A percentile compares a stretch with the other conserved stretches of the same genome.
These are phyloP conservation scores for Tetheella fluctuosa DNA, from an alignment of 2,888 invertebrate genomes.

Conservation along the genomic window DNA sequence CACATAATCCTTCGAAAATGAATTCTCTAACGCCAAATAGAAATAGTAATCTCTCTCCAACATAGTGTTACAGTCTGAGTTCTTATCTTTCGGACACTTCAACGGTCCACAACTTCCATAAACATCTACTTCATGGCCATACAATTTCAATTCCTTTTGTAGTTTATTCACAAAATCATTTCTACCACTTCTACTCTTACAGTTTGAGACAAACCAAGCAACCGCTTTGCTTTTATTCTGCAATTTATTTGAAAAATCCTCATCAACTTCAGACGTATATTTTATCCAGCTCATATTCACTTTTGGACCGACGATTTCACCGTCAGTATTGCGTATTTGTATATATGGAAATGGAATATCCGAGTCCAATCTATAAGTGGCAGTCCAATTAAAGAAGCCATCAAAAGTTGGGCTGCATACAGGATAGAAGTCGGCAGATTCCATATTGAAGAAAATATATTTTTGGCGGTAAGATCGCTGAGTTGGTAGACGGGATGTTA, in stretches of 20 bases:
- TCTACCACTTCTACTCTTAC: constrained; percentile 57
- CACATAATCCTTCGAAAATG: constrained; percentile 84
- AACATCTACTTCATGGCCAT: constrained; percentile 72
- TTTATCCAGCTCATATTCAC: constrained; percentile 49
- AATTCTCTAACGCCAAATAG: constrained; percentile 89
- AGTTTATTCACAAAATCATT: constrained; percentile 47
- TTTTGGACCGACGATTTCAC: constrained; percentile 64
- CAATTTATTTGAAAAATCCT: constrained; percentile 42
- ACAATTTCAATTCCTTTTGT: constrained; percentile 45
- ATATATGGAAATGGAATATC: constrained; percentile 70
- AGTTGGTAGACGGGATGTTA: constrained; percentile 44
- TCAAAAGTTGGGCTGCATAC: constrained; percentile 58
- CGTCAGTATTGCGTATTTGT: constrained; percentile 49
- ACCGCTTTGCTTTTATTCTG: constrained; percentile 65
- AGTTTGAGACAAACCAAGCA: constrained; percentile 78
- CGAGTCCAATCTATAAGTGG: constrained; percentile 71
- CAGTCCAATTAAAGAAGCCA: constrained; percentile 75
- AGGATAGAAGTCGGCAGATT: constrained; percentile 70
- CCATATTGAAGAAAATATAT: constrained; percentile 71
- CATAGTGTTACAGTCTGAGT: constrained; percentile 54
- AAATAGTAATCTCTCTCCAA: constrained; percentile 87
- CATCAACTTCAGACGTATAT: constrained; percentile 35
- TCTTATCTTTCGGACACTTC: constrained; percentile 48
- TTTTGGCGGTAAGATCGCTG: constrained; percentile 59
- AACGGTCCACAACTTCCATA: constrained; percentile 81